These are phyloP conservation scores for Antennarius maculatus DNA, from an alignment of 2,797 vertebrate genomes.

Conservation along the genomic window DNA sequence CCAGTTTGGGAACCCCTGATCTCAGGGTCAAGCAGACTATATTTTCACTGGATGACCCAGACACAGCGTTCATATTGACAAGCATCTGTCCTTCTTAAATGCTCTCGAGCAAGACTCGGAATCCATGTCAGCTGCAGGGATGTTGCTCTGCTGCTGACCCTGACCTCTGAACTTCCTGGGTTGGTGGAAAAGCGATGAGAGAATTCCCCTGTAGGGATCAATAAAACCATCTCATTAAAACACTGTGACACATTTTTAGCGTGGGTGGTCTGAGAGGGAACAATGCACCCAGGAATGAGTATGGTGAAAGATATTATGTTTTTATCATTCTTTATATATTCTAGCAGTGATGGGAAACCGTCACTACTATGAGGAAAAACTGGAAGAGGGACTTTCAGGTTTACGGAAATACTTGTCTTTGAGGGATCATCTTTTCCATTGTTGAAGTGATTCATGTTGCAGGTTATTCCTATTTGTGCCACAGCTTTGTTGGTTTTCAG, in stretches of 20 bases:
- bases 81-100: slow-evolving; percentile 37
- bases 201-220: slow-evolving; percentile 54
- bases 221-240: slow-evolving; percentile 58
- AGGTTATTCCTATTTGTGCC: not conserved
- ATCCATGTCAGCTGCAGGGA: slow-evolving; percentile 51
- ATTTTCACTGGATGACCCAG: slow-evolving; percentile 38
- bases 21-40: slow-evolving; percentile 27
- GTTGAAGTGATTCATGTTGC: slow-evolving; percentile 3
- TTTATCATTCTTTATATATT: not conserved
- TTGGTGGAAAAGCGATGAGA: slow-evolving; percentile 34
- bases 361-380: not conserved
- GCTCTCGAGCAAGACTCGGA: slow-evolving; percentile 35
- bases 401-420: not conserved
- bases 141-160: slow-evolving; percentile 49
- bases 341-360: not conserved
- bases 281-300: not conserved
- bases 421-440: not conserved
- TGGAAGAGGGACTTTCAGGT: not conserved
- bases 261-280: slow-evolving; percentile 22
- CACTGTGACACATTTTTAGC: slow-evolving; percentile 34
- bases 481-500: not conserved
- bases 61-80: slow-evolving; percentile 39
- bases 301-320: not conserved
- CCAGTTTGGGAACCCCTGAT: slow-evolving; percentile 29
- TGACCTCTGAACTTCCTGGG: slow-evolving; percentile 61